Conservation (phyloP, 2,797 vertebrate species). For the Bovichtus variegatus region DNA sequence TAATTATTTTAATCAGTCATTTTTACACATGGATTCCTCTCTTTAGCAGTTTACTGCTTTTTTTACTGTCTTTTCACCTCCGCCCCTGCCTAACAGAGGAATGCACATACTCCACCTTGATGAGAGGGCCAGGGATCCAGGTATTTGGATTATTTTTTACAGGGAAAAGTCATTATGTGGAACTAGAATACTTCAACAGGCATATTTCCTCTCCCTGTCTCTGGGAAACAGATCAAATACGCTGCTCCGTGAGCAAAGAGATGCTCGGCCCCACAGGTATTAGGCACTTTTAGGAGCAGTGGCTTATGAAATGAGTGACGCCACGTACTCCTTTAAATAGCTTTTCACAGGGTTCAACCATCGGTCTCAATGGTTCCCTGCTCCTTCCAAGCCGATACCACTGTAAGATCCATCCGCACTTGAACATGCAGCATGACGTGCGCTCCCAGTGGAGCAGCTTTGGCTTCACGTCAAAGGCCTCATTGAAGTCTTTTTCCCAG, state of each 20-base stretch:
- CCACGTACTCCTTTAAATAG: slow-evolving; percentile 67
- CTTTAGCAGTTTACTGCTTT: slow-evolving; percentile 34
- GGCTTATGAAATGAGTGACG: slow-evolving; percentile 68
- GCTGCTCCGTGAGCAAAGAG: slow-evolving; percentile 33
- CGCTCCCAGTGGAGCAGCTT: slow-evolving; percentile 67
- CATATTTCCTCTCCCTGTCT: slow-evolving; percentile 33
- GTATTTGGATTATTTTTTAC: slow-evolving; percentile 49
- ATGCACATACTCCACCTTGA: slow-evolving; percentile 26
- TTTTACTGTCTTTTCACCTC: slow-evolving; percentile 3
- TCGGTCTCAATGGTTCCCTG: slow-evolving; percentile 58
- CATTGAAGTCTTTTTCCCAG: slow-evolving; percentile 70
- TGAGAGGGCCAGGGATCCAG: slow-evolving; percentile 1
- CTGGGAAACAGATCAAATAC: slow-evolving; percentile 49
- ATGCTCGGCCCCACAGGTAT: slow-evolving; percentile 57
- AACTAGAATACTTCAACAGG: slow-evolving; percentile 36
- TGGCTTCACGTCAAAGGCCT: slow-evolving; percentile 72
- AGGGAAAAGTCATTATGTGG: slow-evolving; percentile 37
- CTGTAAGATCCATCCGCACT: slow-evolving; percentile 62
- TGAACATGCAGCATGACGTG: slow-evolving; percentile 58
- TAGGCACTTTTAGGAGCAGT: slow-evolving; percentile 35
- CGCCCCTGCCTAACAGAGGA: slow-evolving; percentile 5
- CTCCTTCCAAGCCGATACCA: slow-evolving; percentile 52
- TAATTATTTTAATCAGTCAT: slow-evolving; percentile 80
- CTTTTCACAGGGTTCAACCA: slow-evolving; percentile 70
- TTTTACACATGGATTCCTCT: slow-evolving; percentile 75